phyloP scores from a whole-genome alignment of 64 coral and sea anemone species.

The Montipora cactus region DNA sequence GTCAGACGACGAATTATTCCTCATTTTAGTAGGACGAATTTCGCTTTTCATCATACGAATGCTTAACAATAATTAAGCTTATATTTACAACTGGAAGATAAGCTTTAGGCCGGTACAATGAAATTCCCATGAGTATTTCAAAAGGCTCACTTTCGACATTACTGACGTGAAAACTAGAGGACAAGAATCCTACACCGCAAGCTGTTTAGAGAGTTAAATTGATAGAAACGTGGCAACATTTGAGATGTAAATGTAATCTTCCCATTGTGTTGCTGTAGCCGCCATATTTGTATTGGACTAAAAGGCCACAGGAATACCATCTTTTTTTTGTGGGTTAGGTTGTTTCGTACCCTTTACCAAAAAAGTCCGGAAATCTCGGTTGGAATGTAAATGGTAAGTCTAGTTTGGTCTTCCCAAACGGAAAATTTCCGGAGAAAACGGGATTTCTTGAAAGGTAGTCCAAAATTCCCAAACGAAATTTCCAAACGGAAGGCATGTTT shows the following conservation, averaged over 20 bases:
- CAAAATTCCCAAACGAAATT: no score
- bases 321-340: no score
- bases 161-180: not conserved
- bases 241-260: not conserved
- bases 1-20: constrained; percentile 24
- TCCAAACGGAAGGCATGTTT: no score
- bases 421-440: no score
- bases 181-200: not conserved
- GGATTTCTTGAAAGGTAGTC: no score
- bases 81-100: not conserved
- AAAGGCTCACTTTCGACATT: not conserved
- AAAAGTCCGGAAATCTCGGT: no score
- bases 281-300: not conserved
- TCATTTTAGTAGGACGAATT: constrained; percentile 27
- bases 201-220: not conserved
- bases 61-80: no score
- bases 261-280: not conserved
- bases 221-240: not conserved
- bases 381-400: no score
- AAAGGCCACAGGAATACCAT: not conserved
- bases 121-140: not conserved
- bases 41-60: not conserved
- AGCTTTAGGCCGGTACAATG: not conserved
- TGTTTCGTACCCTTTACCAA: no score
- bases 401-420: no score